A percentile compares a stretch with the other conserved stretches of the same genome.
phyloP scores from a whole-genome alignment of 2,797 vertebrate genomes.

The Sebastes nivosus region DNA sequence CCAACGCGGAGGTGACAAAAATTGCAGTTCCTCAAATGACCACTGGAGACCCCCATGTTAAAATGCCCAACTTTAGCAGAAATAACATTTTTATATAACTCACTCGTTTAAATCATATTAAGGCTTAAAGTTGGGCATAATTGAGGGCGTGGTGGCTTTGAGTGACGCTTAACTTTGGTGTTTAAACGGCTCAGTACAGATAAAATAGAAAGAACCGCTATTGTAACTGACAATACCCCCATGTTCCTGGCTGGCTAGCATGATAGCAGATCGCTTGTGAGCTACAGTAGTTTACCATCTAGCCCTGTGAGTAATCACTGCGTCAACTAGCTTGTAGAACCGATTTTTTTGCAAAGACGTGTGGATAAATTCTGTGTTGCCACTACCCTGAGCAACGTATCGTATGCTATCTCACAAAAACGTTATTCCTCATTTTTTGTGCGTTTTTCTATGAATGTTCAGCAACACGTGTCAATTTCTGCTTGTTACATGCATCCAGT shows the following conservation, averaged over 20 bases:
- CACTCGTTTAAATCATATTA: background rate
- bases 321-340: accelerated
- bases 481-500: accelerated
- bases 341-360: accelerated
- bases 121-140: background rate
- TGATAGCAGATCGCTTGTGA: background rate
- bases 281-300: background rate
- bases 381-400: too few relatives aligned
- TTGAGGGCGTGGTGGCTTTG: background rate
- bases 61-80: background rate
- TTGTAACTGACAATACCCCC: background rate
- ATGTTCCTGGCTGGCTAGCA: background rate
- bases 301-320: too few relatives aligned
- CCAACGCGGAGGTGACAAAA: accelerated
- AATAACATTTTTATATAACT: background rate
- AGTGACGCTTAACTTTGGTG: background rate
- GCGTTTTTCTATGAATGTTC: too few relatives aligned
- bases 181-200: background rate
- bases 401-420: too few relatives aligned
- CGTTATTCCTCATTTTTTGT: too few relatives aligned
- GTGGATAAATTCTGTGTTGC: too few relatives aligned
- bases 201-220: background rate
- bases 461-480: too few relatives aligned
- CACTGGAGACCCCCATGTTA: background rate
- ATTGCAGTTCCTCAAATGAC: background rate